Evolutionary conservation across 2,888 invertebrate genomes (phyloP).

Genomic region (Scaptomyza polygonia): DNA sequence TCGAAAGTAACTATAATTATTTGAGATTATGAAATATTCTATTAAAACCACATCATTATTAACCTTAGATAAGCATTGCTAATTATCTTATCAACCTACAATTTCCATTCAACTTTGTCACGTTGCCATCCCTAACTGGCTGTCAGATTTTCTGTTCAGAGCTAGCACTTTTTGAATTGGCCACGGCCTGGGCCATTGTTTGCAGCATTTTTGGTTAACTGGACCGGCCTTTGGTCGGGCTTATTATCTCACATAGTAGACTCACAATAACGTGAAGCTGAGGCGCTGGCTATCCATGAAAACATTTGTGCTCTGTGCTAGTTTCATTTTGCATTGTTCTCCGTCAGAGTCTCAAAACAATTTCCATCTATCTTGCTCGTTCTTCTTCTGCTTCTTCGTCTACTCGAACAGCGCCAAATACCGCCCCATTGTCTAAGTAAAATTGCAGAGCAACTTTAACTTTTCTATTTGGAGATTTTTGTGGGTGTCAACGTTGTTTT

Average conservation of each 20-base stretch:
- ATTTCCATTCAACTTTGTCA: slow-evolving; percentile 8
- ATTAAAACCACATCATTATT: no score
- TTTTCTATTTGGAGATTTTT: slow-evolving; percentile 64
- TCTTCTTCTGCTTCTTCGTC: no score
- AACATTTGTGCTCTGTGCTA: slow-evolving; percentile 52
- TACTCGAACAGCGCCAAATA: not conserved
- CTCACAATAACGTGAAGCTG: slow-evolving; percentile 8
- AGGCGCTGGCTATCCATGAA: slow-evolving; percentile 25
- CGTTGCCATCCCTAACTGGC: slow-evolving; percentile 38
- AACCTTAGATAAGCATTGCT: no score
- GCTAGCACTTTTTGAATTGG: slow-evolving; percentile 31
- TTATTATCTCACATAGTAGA: slow-evolving; percentile 54
- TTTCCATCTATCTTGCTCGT: slow-evolving; percentile 16
- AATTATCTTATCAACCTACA: no score
- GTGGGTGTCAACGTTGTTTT: slow-evolving; percentile 66
- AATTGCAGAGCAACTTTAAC: slow-evolving; percentile 53
- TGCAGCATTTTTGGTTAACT: slow-evolving; percentile 33
- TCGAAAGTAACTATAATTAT: not conserved
- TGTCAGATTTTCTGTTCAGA: slow-evolving; percentile 1
- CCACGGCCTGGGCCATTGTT: slow-evolving; percentile 8
- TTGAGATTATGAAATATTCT: not conserved
- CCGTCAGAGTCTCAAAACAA: slow-evolving; percentile 23
- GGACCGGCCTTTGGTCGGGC: slow-evolving; percentile 31
- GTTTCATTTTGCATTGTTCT: slow-evolving; percentile 69
- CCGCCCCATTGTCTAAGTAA: slow-evolving; percentile 26